A percentile compares a stretch with the other conserved stretches of the same genome.
Evolutionary conservation across 2,113 vertebrate species (phyloP).

Genomic region (Alligator sinensis): DNA sequence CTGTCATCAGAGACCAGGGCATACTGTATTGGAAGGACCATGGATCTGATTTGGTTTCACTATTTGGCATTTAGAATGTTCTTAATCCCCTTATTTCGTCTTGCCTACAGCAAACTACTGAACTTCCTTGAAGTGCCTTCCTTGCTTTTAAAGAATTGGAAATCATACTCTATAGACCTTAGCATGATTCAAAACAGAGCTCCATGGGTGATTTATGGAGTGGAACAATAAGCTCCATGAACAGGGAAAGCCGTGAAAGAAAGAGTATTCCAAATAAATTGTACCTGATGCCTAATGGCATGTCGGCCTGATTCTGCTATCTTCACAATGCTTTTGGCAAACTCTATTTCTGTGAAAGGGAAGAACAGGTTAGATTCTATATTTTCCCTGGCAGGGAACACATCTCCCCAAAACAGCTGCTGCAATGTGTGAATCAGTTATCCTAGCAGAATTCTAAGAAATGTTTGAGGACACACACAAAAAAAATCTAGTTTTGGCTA

Average conservation of each 20-base stretch:
- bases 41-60: not conserved
- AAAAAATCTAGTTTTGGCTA: rapidly evolving
- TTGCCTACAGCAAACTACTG: not conserved
- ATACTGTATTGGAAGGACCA: not conserved
- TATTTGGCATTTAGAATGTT: not conserved
- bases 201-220: not conserved
- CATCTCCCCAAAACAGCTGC: not conserved
- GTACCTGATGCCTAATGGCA: slow-evolving; percentile 86
- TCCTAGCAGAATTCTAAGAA: not conserved
- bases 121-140: not conserved
- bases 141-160: not conserved
- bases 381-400: rapidly evolving
- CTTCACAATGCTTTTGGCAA: slow-evolving; percentile 87
- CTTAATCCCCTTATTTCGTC: not conserved
- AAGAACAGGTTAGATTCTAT: not conserved
- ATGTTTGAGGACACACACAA: not conserved
- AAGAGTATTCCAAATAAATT: rapidly evolving
- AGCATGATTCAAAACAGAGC: not conserved
- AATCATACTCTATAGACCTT: not conserved
- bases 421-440: rapidly evolving
- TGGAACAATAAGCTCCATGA: not conserved
- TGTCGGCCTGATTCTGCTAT: slow-evolving; percentile 84
- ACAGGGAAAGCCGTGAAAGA: not conserved
- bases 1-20: not conserved
- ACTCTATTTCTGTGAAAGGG: slow-evolving; percentile 74